Percentiles rank a stretch among this genome's conserved stretches.
These are phyloP conservation scores for Microplitis demolitor DNA, from an alignment of 1,140 invertebrate species.

Conservation along the genomic window DNA sequence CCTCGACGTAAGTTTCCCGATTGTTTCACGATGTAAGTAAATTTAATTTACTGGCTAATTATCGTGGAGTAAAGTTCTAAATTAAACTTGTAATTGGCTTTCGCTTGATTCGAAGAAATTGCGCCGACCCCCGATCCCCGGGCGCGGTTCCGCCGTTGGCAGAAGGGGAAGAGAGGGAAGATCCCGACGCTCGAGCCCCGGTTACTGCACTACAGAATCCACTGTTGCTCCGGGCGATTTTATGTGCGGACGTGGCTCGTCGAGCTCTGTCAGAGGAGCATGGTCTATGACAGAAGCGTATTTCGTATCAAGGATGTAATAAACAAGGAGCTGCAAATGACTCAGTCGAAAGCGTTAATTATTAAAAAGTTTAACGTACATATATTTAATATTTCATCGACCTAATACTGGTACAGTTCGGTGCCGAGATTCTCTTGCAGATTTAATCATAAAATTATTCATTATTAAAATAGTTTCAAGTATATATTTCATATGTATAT, in stretches of 20 bases:
- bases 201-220: slow-evolving; percentile 2
- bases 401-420: too few relatives aligned
- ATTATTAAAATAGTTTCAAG: too few relatives aligned
- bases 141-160: too few relatives aligned
- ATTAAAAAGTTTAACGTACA: neutral
- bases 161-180: too few relatives aligned
- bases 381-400: neutral
- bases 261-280: neutral
- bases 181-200: neutral
- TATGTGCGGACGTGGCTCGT: slow-evolving; percentile 19
- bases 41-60: slow-evolving; percentile 60
- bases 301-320: slow-evolving; percentile 1
- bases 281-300: too few relatives aligned
- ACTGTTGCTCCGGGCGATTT: slow-evolving; percentile 1
- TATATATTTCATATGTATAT: too few relatives aligned
- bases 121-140: slow-evolving; percentile 32
- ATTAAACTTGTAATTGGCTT: slow-evolving; percentile 62
- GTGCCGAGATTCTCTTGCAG: too few relatives aligned
- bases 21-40: slow-evolving; percentile 58
- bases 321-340: slow-evolving; percentile 1
- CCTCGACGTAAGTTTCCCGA: slow-evolving; percentile 42
- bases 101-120: slow-evolving; percentile 60
- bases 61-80: slow-evolving; percentile 54
- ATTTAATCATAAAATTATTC: too few relatives aligned
- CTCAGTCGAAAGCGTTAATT: neutral